Percentiles rank a stretch among this genome's conserved stretches.
phyloP scores from a whole-genome alignment of 2,797 vertebrate species.

The Ceryle rudis region DNA sequence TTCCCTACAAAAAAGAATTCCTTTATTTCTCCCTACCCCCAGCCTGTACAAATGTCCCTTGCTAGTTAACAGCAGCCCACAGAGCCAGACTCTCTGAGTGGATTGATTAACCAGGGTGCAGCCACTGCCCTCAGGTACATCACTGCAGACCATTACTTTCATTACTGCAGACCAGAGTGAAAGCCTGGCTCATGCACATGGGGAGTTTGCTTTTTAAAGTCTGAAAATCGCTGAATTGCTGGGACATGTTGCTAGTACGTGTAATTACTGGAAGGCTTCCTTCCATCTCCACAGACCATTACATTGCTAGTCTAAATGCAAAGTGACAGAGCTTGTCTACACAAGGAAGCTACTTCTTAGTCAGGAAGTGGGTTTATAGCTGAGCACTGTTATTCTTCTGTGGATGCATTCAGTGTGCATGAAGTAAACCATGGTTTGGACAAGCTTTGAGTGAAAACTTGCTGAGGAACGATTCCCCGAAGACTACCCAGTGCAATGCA shows the following conservation, averaged over 20 bases:
- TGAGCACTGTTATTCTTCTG: background rate
- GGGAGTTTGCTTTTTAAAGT: background rate
- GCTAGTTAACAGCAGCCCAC: background rate
- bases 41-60: background rate
- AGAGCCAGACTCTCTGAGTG: background rate
- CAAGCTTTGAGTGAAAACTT: background rate
- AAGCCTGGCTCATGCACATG: background rate
- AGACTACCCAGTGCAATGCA: background rate
- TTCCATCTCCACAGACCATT: background rate
- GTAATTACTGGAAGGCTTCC: background rate
- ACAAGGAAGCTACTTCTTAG: background rate
- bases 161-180: background rate
- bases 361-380: background rate
- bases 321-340: background rate
- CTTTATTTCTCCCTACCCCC: background rate
- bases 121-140: background rate
- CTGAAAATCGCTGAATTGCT: background rate
- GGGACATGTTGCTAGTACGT: background rate
- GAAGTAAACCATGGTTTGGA: background rate
- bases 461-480: background rate
- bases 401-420: background rate
- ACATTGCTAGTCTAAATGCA: background rate
- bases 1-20: background rate
- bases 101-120: background rate
- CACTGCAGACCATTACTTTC: background rate